A percentile compares a stretch with the other conserved stretches of the same genome.
These are phyloP conservation scores for Calameuta idolon DNA, from an alignment of 2,888 invertebrate species.

Conservation along the genomic window DNA sequence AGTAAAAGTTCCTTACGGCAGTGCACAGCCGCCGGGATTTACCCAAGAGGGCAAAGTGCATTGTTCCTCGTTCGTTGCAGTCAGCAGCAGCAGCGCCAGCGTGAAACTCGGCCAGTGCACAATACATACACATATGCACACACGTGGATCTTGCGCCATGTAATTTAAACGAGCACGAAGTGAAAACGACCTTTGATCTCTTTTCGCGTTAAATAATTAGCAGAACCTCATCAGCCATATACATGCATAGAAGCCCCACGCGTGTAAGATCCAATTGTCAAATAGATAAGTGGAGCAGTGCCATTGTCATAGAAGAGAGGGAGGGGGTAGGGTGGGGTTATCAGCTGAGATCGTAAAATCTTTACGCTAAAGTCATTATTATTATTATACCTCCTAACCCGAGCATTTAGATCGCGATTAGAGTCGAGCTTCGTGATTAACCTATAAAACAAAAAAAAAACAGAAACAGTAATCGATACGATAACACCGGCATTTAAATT, in stretches of 20 bases:
- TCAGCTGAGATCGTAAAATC: background rate
- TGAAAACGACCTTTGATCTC: background rate
- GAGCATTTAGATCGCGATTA: too few species aligned
- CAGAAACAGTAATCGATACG: too few species aligned
- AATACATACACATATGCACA: background rate
- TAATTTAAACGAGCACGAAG: background rate
- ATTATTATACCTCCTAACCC: too few species aligned
- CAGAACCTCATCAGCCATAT: background rate
- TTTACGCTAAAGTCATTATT: background rate
- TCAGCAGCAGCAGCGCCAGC: background rate
- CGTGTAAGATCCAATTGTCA: background rate
- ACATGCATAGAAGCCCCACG: background rate
- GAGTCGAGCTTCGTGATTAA: too few species aligned
- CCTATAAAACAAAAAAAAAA: too few species aligned
- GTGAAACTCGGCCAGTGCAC: background rate
- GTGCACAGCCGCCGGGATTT: background rate
- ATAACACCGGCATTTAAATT: too few species aligned
- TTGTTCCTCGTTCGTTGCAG: background rate
- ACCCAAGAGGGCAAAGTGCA: background rate
- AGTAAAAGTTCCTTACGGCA: background rate
- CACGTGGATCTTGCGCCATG: background rate
- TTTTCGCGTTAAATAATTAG: background rate
- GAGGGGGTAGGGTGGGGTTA: too few species aligned
- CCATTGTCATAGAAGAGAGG: accelerated
- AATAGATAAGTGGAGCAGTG: background rate